phyloP scores from a whole-genome alignment of 1,140 invertebrate species.

The Holcopasites calliopsidis region DNA sequence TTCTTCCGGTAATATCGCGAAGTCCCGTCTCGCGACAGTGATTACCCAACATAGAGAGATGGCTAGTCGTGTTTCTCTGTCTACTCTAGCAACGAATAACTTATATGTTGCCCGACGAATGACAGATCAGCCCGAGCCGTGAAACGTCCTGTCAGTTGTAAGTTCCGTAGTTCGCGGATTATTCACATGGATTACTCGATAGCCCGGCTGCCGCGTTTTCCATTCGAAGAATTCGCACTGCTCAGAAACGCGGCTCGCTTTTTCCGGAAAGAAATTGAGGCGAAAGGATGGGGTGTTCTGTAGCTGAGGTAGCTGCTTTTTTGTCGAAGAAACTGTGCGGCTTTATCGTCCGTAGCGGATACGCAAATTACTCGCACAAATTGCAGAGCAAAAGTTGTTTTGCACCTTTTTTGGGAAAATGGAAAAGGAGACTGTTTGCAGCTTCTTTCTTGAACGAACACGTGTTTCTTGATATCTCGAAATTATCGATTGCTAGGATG shows the following conservation, averaged over 20 bases:
- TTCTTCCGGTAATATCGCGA: background rate
- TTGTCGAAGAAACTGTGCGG: background rate
- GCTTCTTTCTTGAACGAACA: no score
- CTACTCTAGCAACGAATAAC: slow-evolving; percentile 17
- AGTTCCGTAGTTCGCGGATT: background rate
- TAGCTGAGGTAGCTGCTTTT: background rate
- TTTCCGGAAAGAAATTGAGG: background rate
- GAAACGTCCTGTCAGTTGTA: background rate
- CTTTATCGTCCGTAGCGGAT: background rate
- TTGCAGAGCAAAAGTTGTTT: background rate
- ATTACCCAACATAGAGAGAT: background rate
- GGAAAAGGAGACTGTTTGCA: no score
- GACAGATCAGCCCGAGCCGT: slow-evolving; percentile 10
- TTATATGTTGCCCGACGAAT: background rate
- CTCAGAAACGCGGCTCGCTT: background rate
- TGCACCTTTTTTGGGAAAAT: no score
- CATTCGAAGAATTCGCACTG: background rate
- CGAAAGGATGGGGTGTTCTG: background rate
- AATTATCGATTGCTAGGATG: no score
- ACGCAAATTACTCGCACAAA: background rate
- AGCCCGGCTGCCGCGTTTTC: background rate
- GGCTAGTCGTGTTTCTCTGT: background rate
- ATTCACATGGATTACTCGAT: background rate
- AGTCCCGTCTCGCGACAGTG: background rate
- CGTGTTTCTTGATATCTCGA: no score